Evolutionary conservation across 30 jellyfish, hydroid and myxozoan species (phyloP), one percentile per base, ranked within the genome.

Genomic region (Chrysaora quinquecirrha): DNA sequence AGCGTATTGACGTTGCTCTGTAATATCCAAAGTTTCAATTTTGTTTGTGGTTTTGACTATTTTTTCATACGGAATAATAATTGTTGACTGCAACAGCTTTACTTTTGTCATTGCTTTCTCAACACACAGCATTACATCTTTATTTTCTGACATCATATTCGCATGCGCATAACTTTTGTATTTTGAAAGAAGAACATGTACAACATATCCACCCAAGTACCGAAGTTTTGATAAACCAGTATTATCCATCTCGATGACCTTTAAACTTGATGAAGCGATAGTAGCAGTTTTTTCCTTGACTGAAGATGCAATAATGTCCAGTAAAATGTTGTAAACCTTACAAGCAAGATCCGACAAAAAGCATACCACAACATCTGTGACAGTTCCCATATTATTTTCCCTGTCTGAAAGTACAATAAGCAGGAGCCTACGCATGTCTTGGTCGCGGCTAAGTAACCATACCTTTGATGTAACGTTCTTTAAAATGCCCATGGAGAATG

Each of bases 241-340:
- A 43, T 43, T 43, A 43, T 43, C 58, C 58, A 43, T 43, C 58
- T 43, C 16, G 58, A 43, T 43, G 58, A 43, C 58, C 58, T 43
- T 43, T 43, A 43, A 16, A 43, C 58, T 43, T 43, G 58, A 43
- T 16, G 58, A 43, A 43, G 58, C 58, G 58, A 43, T 43, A 43
- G 58, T 43, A 43, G 58, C 58, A 43, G 58, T 43, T 43, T n/a
- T 43, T 43, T 43, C 58, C 58, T 43, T 43, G 58, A 43, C 58
- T 43, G 58, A 43, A 43, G 58, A 43, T 43, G 58, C 58, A 43
- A 43, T 43, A 43, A 43, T 43, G 58, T 43, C 58, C 58, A 43
- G 58, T 43, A 43, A 43, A 43, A 43, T 43, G 58, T 43, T 16
- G 58, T 43, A 43, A 43, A 43, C 58, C 58, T 43, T 43, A 43